A percentile compares a stretch with the other conserved stretches of the same genome.
phyloP scores from a whole-genome alignment of 1,140 invertebrate species.

The Tachypleus tridentatus region DNA sequence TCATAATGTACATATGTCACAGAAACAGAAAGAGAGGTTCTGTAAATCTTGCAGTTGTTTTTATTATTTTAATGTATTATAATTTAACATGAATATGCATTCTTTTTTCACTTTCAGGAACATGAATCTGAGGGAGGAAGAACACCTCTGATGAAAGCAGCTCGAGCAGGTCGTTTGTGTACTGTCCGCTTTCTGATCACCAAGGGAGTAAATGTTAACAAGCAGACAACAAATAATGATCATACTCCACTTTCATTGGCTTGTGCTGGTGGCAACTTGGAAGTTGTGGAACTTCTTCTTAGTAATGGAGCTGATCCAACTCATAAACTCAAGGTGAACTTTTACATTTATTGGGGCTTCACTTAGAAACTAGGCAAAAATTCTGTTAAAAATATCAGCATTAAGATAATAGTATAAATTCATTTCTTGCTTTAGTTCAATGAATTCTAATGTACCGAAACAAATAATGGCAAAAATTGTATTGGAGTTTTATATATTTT shows the following conservation, averaged over 20 bases:
- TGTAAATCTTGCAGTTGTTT: too few relatives aligned
- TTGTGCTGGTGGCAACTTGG: slow-evolving; percentile 86
- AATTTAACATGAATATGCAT: not conserved
- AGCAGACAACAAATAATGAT: slow-evolving; percentile 92
- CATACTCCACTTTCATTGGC: slow-evolving; percentile 95
- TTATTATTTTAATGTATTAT: too few relatives aligned
- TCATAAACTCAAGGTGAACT: slow-evolving; percentile 74
- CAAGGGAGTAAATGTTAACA: slow-evolving; percentile 83
- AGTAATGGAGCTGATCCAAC: slow-evolving; percentile 84
- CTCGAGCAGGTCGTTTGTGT: slow-evolving; percentile 93
- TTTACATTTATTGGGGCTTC: slow-evolving; percentile 8
- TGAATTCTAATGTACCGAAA: too few relatives aligned
- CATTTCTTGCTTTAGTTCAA: too few relatives aligned
- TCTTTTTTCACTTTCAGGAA: slow-evolving; percentile 42
- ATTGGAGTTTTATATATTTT: too few relatives aligned
- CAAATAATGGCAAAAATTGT: too few relatives aligned
- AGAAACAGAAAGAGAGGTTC: too few relatives aligned
- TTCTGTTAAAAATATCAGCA: too few relatives aligned
- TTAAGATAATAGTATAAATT: too few relatives aligned
- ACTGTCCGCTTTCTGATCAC: slow-evolving; percentile 92
- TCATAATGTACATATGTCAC: too few relatives aligned
- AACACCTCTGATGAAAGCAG: slow-evolving; percentile 98
- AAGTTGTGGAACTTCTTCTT: slow-evolving; percentile 82
- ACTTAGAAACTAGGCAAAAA: too few relatives aligned
- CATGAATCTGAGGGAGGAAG: slow-evolving; percentile 86